These are phyloP conservation scores for Cremastobaeus sp. DNA, from an alignment of 2,888 invertebrate species.

Conservation along the genomic window DNA sequence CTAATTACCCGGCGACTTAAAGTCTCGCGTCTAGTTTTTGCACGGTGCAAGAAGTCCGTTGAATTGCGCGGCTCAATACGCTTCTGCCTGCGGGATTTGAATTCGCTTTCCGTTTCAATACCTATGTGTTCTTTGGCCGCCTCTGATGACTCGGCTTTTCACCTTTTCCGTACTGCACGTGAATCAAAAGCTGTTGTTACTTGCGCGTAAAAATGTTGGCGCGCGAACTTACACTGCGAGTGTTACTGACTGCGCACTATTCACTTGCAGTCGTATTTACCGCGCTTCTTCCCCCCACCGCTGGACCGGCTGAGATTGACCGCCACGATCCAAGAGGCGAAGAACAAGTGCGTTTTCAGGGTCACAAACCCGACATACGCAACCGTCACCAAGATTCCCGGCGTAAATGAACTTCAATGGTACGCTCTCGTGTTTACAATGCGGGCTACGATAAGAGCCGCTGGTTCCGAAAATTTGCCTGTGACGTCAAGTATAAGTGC, in stretches of 20 bases:
- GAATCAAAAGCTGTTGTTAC: neutral
- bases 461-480: constrained; percentile 2
- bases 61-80: too few species aligned
- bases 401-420: constrained; percentile 43
- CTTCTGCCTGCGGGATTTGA: too few species aligned
- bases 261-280: constrained; percentile 67
- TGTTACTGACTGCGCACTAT: constrained; percentile 66
- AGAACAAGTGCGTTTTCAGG: constrained; percentile 36
- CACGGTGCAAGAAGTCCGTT: too few species aligned
- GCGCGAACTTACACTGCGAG: constrained; percentile 28
- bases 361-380: constrained; percentile 27
- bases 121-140: too few species aligned
- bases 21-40: too few species aligned
- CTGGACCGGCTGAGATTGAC: constrained; percentile 29
- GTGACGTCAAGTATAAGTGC: too few species aligned
- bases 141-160: too few species aligned
- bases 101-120: too few species aligned
- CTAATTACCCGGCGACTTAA: too few species aligned
- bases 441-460: neutral
- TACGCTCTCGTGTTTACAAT: constrained; percentile 12
- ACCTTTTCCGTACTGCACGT: too few species aligned
- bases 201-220: constrained; percentile 14
- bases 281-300: constrained; percentile 62
- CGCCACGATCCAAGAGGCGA: constrained; percentile 27
- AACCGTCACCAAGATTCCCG: constrained; percentile 43